Evolutionary conservation across 1,140 invertebrate species (phyloP), one percentile per base, ranked within the genome.

Genomic region (Nebria ingens): DNA sequence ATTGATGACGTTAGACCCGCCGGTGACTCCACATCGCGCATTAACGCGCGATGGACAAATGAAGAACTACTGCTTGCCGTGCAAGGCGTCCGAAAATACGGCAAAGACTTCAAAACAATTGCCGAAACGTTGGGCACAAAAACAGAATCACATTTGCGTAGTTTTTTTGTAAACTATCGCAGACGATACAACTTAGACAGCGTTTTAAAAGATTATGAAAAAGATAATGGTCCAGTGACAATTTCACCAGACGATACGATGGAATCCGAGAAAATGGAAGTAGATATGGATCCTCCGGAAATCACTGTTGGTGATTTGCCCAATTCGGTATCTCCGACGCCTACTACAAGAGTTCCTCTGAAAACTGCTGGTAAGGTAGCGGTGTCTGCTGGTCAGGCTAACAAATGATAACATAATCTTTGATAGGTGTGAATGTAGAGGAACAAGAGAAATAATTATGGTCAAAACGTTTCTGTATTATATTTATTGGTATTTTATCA

Each of bases 91-190:
- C 79, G 91, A 45, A 93, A 93, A 71, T 97, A 93, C 74, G 95
- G 95, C 62, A 95, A 93, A 75, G 89, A 97, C 71, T 97, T 95
- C 74, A 85, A 90, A 72, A 90, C 91, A 19, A 97, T 98, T 58
- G 91, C 94, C 13, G 93, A 97, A 72, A 85, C 94, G 2, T 85
- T 98, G 57, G 91, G 91, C 52, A 97, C 93, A 20, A 98, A 98
- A 75, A 94, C 88, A 2, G 93, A 97, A 71, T 82, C 85, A 25
- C 93, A 97, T 70, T 78, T 97, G 15, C 82, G 89, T 55, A 86
- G 83, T 21, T 98, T 97, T 74, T 96, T 89, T 70, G 80, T 89
- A 0, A 94, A 91, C 64, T 92, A 97, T 72, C 80, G 91, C 45
- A 82, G 89, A 56, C 82, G 91, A 51, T 95, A 91, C 72, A 93